Evolutionary conservation across 2,888 invertebrate genomes (phyloP), one percentile per base, ranked within the genome.

Genomic region (Drosophila meridiana): DNA sequence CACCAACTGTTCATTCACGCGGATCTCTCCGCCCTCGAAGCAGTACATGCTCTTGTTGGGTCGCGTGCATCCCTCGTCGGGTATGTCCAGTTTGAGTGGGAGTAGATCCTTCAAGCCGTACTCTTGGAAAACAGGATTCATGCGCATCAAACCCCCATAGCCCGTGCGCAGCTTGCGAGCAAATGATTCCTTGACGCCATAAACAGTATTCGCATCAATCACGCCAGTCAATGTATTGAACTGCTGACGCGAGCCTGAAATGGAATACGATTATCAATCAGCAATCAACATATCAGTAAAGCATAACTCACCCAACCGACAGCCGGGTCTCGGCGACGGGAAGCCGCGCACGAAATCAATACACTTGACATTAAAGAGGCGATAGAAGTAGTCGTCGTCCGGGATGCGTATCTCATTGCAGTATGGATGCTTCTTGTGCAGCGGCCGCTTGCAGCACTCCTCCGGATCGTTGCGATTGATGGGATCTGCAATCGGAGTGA

Each of bases 11-110:
- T 98, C 98, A 92, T 98, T 98, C 0, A 98, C 98, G 89, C 98
- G 95, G 91, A 98, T 97, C 94, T 98, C 98, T 89, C 97, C 98
- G 80, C 97, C 97, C 94, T 98, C 98, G 90, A 98, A 98, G 92
- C 98, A 98, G 92, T 96, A 98, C 96, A 98, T 97, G 78, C 97
- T 96, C 90, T 96, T 95, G 92, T 98, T 97, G 0, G 97, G 97
- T 67, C 98, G 94, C 3, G 97, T 97, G 93, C 98, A 98, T 42
- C 98, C 98, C 94, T 98, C 98, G 91, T 98, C 98, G 20, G 98
- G 98, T 82, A 97, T 96, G 89, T 98, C 97, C 59, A 97, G 94
- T 92, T 98, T 98, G 58, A 98, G 93, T 0, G 98, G 98, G 48
- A 98, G 93, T 76, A 98, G 94, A 91, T 98, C 98, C 92, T 97